These are phyloP conservation scores for Temnopleurus reevesii DNA, from an alignment of 53 echinoderm and acorn worm genomes.

Conservation along the genomic window DNA sequence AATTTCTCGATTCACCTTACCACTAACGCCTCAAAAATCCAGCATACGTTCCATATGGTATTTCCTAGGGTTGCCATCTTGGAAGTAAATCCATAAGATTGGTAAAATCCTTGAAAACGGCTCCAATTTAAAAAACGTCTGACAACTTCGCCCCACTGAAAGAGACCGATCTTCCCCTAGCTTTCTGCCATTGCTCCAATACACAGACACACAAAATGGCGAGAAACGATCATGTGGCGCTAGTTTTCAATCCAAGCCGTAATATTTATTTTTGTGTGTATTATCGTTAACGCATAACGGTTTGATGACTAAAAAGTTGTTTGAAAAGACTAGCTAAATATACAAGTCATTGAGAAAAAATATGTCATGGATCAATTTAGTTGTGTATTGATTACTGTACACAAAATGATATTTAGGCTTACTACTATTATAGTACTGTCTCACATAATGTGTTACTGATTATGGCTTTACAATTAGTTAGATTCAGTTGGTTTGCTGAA, in stretches of 20 bases:
- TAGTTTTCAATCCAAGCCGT: constrained; percentile 17
- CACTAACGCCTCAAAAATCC: constrained; percentile 25
- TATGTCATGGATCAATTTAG: neutral
- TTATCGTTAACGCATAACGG: neutral
- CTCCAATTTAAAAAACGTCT: neutral
- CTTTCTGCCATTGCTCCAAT: constrained; percentile 36
- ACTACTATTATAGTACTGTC: too few relatives aligned
- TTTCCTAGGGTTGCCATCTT: constrained; percentile 24
- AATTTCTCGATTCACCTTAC: constrained; percentile 41
- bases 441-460: too few relatives aligned
- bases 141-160: constrained; percentile 1
- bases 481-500: too few relatives aligned
- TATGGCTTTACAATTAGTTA: too few relatives aligned
- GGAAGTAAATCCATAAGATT: neutral
- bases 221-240: constrained; percentile 64
- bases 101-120: neutral
- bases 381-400: neutral
- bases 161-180: neutral
- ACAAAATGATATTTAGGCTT: neutral
- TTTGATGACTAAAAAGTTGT: neutral
- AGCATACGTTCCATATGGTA: neutral
- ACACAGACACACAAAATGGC: constrained; percentile 51
- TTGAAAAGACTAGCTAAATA: neutral
- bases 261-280: neutral
- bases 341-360: constrained; percentile 28